Evolutionary conservation across 2,797 vertebrate species (phyloP).

Genomic region (Spea hammondii): DNA sequence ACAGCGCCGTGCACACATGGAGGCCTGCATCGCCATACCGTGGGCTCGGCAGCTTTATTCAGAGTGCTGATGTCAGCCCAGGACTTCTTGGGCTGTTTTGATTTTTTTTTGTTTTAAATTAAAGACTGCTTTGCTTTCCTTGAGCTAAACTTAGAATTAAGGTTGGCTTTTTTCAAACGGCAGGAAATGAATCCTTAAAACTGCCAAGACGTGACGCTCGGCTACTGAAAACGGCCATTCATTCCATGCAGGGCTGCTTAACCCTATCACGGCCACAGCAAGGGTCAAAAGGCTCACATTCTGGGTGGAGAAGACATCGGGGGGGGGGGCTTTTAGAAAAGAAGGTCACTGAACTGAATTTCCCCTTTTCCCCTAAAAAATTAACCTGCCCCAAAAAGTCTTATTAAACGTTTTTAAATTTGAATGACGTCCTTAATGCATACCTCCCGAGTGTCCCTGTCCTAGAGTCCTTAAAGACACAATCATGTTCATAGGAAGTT

Average conservation of each 20-base stretch:
- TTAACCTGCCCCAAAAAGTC: too few species aligned
- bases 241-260: conserved; percentile 28
- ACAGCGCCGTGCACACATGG: not conserved
- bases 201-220: conserved; percentile 48
- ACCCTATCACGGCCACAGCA: conserved; percentile 12
- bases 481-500: too few species aligned
- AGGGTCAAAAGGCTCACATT: not conserved
- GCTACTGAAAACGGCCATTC: conserved; percentile 44
- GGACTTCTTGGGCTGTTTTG: conserved; percentile 21
- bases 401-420: too few species aligned
- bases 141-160: conserved; percentile 50
- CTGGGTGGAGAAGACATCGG: not conserved
- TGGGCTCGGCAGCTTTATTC: not conserved
- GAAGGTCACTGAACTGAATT: too few species aligned
- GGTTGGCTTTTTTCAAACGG: conserved; percentile 43
- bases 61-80: conserved; percentile 35
- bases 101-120: conserved; percentile 48
- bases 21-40: not conserved
- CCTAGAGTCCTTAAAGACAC: too few species aligned
- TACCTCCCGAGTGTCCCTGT: too few species aligned
- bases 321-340: too few species aligned
- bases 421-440: too few species aligned
- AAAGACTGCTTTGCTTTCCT: conserved; percentile 39
- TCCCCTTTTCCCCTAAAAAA: too few species aligned
- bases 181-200: conserved; percentile 50